These are phyloP conservation scores for Cantharis lateralis DNA, from an alignment of 2,888 invertebrate genomes.

Conservation along the genomic window DNA sequence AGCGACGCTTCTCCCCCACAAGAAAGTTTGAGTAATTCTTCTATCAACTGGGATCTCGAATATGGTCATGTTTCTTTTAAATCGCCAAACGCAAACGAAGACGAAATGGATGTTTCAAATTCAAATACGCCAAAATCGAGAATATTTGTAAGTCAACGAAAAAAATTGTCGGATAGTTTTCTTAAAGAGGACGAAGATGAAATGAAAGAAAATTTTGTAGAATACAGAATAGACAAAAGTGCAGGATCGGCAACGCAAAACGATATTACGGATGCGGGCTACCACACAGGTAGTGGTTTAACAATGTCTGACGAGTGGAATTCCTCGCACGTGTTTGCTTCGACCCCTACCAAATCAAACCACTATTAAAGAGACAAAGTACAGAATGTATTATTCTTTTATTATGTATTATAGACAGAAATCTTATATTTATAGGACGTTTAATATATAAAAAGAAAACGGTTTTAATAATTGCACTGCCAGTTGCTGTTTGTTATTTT, in stretches of 20 bases:
- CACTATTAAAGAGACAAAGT: background rate
- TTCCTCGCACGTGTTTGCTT: conserved; percentile 45
- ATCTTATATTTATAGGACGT: background rate
- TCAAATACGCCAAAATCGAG: conserved; percentile 51
- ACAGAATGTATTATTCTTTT: background rate
- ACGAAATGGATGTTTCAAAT: conserved; percentile 49
- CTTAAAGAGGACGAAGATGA: conserved; percentile 40
- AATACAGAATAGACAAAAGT: background rate
- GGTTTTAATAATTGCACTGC: background rate
- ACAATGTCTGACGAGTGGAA: conserved; percentile 39
- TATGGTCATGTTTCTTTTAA: conserved; percentile 46
- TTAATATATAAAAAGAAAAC: background rate
- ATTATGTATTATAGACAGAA: background rate
- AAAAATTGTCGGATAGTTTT: conserved; percentile 54
- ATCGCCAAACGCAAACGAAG: conserved; percentile 37
- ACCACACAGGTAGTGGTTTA: conserved; percentile 44
- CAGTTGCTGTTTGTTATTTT: background rate
- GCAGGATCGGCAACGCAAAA: conserved; percentile 6
- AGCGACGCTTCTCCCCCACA: conserved; percentile 26
- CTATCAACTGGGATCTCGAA: conserved; percentile 53
- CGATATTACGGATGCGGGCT: conserved; percentile 47
- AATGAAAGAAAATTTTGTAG: conserved; percentile 33
- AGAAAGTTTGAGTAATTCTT: conserved; percentile 40
- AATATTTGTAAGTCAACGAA: conserved; percentile 50
- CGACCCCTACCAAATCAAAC: conserved; percentile 48